Evolutionary conservation across 2,797 vertebrate species (phyloP), one percentile per base, ranked within the genome.

Genomic region (Sebastes dallii): DNA sequence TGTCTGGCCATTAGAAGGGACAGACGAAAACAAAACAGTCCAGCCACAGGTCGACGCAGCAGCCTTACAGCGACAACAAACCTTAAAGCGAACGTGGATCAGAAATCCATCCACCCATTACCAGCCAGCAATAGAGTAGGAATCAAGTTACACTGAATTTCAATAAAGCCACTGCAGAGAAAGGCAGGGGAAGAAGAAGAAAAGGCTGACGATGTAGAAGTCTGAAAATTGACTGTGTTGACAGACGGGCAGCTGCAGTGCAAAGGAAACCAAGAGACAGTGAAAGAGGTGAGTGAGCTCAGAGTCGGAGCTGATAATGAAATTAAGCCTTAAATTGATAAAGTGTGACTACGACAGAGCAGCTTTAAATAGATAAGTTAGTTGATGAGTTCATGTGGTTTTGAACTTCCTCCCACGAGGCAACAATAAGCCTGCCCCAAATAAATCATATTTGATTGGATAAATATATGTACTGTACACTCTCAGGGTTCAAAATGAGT

Each of bases 271-370:
- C 55, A 75, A 14, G 64, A 73, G n/a, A 30, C 39, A 30, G 52
- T n/a, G 13, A 55, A 27, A 58, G 25, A 50, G 18, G 18, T 18
- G 66, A 69, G 72, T 7, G n/a, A 55, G 36, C 68, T 78, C 27
- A 71, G 60, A 86, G 59, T 5, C 7, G 8, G 39, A 39, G 46
- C 56, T 8, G 46, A 71, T 88, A 91, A 91, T 70, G 10, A 82
- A 87, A 86, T 34, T 92, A 64, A 91, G 54, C 9, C 60, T 64
- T 59, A 82, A 83, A 90, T 76, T 80, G 81, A 80, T 83, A 59
- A 74, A 62, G 72, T 69, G 59, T 91, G 90, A 93, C 84, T 64
- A 10, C 42, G 58, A 70, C 32, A 24, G 66, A 50, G 29, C 29
- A 64, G 75, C 25, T 65, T 82, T 69, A 76, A 82, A 71, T 50